Evolutionary conservation across 64 coral and sea anemone genomes (phyloP), one percentile per base, ranked within the genome.

Genomic region (Pocillopora damicornis): DNA sequence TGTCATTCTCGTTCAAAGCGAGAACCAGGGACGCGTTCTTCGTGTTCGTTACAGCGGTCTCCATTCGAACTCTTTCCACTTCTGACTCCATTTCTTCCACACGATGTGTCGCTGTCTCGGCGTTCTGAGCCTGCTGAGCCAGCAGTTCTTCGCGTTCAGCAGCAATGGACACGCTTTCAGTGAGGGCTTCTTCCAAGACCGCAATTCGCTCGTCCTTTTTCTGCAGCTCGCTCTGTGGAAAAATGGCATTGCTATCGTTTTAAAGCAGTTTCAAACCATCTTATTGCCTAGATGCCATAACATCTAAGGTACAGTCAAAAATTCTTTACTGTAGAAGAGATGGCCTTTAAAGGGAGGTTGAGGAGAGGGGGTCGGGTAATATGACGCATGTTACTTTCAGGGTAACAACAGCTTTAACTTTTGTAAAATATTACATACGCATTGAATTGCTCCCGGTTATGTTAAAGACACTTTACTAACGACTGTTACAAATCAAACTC

Each of bases 11-110:
- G 58, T 94, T 98, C 1, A 98, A 81, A 30, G 96, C 93, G 56
- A 98, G 75, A 58, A 98, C 86, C 37, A 98, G 61, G 13, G 96
- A 98, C 0, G 96, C 96, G 15, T 98, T 98, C 78, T 98, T 98
- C 8, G 96, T 98, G 79, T 98, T 98, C 0, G 96, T 98, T 42
- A 98, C 91, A 37, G 96, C 73, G 58, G 89, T 98, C 74, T 98
- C 96, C 35, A 95, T 91, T 15, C 92, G 90, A 5, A 88, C 81
- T 85, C 93, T 94, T 65, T 94, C 96, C 18, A 98, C 51, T 63
- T 98, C 96, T 9, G 73, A 80, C 88, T 98, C 96, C 84, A 98
- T 90, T 15, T 98, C 96, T 26, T 98, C 94, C 20, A 96, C 76
- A 75, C 78, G 87, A 71, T 92, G 94, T 37, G 90, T 58, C 23